These are phyloP conservation scores for Pangasius larnaudii DNA, from an alignment of 2,797 vertebrate species.

Conservation along the genomic window DNA sequence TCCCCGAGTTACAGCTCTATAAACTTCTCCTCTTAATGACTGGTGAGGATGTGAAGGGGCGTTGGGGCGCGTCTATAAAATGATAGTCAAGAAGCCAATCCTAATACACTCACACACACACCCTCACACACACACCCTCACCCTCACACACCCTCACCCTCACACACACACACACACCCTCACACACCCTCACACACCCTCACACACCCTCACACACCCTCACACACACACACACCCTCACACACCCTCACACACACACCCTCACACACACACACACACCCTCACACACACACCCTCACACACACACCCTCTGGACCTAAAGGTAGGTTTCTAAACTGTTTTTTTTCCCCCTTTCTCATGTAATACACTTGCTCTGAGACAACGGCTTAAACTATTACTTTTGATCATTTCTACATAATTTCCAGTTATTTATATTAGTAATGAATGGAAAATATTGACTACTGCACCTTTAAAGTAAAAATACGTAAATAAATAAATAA, in stretches of 20 bases:
- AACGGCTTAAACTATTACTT: too few species aligned
- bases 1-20: too few species aligned
- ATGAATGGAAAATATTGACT: not conserved
- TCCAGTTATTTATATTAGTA: too few species aligned
- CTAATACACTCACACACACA: not conserved
- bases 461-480: not conserved
- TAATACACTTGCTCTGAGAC: too few species aligned
- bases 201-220: not conserved
- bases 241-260: not conserved
- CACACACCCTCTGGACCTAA: not conserved
- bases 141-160: not conserved
- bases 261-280: not conserved
- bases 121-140: too few species aligned
- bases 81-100: not conserved
- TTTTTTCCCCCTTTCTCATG: too few species aligned
- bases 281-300: not conserved
- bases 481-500: not conserved
- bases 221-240: too few species aligned
- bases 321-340: not conserved
- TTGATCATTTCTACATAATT: too few species aligned
- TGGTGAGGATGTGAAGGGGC: not conserved
- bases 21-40: not conserved
- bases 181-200: not conserved
- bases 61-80: not conserved
- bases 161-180: not conserved